Evolutionary conservation across 2,888 invertebrate genomes (phyloP).

Genomic region (Synergus itoensis): DNA sequence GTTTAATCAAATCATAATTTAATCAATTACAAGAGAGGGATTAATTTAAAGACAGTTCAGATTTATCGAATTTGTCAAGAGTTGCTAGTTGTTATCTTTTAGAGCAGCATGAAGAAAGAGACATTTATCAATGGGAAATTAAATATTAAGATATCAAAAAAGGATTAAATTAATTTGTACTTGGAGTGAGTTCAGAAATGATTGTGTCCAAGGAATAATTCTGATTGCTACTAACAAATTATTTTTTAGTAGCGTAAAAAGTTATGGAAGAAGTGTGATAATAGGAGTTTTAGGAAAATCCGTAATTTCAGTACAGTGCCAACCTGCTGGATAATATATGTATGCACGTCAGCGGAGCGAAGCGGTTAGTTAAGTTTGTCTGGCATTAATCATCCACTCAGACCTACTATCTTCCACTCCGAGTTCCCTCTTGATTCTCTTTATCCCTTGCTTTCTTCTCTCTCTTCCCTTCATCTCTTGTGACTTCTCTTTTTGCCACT

Average conservation of each 20-base stretch:
- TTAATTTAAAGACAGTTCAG: no score
- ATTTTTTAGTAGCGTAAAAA: background rate
- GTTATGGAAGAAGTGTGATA: background rate
- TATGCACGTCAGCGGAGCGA: constrained; percentile 48
- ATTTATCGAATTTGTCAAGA: no score
- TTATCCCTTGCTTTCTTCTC: constrained; percentile 3
- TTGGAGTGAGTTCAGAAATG: no score
- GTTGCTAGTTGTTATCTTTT: no score
- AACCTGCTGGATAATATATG: constrained; percentile 47
- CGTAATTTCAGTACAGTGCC: background rate
- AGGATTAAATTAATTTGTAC: no score
- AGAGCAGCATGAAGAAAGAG: no score
- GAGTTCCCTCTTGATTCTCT: constrained; percentile 28
- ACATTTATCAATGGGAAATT: no score
- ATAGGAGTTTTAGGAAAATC: constrained; percentile 17
- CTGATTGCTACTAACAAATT: no score
- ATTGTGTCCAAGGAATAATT: no score
- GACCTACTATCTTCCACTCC: constrained; percentile 34
- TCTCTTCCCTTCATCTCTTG: constrained; percentile 19
- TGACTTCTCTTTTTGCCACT: background rate
- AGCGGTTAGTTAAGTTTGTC: constrained; percentile 56
- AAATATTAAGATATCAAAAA: no score
- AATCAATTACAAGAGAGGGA: no score
- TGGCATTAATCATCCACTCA: constrained; percentile 62
- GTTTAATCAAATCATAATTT: no score